Conservation (phyloP, 2,113 vertebrate genomes). For the Probosciger aterrimus region DNA sequence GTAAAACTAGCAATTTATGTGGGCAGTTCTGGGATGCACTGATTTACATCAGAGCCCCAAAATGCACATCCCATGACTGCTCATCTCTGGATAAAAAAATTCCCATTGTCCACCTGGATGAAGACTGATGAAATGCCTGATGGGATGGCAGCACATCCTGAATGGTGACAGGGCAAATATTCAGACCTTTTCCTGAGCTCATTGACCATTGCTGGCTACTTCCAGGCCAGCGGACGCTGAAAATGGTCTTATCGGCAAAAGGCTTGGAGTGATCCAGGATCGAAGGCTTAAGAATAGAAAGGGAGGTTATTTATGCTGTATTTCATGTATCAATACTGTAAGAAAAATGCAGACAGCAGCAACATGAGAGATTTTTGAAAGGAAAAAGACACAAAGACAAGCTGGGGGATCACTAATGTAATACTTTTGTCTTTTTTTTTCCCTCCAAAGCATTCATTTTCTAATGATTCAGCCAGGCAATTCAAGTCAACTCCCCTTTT, state of each 20-base stretch:
- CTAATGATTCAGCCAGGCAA: conserved; percentile 45
- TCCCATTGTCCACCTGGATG: not conserved
- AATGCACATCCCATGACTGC: not conserved
- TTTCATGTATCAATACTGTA: conserved; percentile 41
- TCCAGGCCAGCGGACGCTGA: not conserved
- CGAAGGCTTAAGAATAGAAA: conserved; percentile 56
- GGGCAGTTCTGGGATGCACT: not conserved
- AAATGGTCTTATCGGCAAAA: conserved; percentile 9
- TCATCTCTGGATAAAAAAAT: not conserved
- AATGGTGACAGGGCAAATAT: conserved; percentile 20
- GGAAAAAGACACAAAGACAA: conserved; percentile 40
- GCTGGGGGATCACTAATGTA: not conserved
- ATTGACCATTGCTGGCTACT: not conserved
- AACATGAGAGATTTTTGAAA: conserved; percentile 44
- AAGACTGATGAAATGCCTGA: not conserved
- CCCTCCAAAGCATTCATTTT: conserved; percentile 17
- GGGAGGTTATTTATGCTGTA: conserved; percentile 49
- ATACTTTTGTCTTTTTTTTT: not conserved
- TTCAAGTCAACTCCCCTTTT: conserved; percentile 51
- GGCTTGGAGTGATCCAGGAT: not conserved
- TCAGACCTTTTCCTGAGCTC: not conserved
- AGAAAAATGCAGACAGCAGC: conserved; percentile 50
- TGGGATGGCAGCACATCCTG: not conserved
- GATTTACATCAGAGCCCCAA: not conserved
- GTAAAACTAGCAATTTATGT: not conserved